Percentiles rank a stretch among this genome's conserved stretches.
phyloP scores from a whole-genome alignment of 1,140 invertebrate genomes.

The Dendroctonus valens region DNA sequence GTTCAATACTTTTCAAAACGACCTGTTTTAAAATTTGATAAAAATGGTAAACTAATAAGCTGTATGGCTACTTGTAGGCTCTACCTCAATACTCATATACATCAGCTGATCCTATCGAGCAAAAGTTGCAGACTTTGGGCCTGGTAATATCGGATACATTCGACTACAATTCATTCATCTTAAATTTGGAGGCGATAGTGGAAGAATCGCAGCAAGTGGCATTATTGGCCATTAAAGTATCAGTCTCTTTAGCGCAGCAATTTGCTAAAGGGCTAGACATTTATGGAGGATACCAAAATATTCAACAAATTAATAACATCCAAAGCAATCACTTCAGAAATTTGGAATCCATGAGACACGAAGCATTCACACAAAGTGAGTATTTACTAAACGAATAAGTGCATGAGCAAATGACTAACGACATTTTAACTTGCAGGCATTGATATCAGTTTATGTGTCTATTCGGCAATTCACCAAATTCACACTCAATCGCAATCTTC shows the following conservation, averaged over 20 bases:
- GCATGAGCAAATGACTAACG: not conserved
- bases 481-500: conserved; percentile 2
- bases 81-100: too few species aligned
- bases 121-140: not conserved
- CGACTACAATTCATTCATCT: conserved; percentile 14
- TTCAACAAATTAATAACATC: conserved; percentile 3
- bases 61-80: too few species aligned
- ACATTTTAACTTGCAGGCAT: conserved; percentile 8
- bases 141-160: not conserved
- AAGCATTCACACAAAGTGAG: conserved; percentile 9
- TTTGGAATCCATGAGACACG: conserved; percentile 6
- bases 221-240: not conserved
- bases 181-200: conserved; percentile 9
- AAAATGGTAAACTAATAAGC: too few species aligned
- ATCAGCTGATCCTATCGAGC: too few species aligned
- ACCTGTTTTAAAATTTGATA: too few species aligned
- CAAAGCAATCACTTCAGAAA: conserved; percentile 4
- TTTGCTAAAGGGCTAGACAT: not conserved
- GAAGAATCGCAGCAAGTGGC: conserved; percentile 14
- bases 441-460: conserved; percentile 12
- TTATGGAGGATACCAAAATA: not conserved
- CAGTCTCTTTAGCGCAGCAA: not conserved
- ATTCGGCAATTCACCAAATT: not conserved
- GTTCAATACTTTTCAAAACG: not conserved
- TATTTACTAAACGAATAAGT: not conserved